Percentiles rank a stretch among this genome's conserved stretches.
Evolutionary conservation across 2,797 vertebrate genomes (phyloP).

Genomic region (Microhierax caerulescens): DNA sequence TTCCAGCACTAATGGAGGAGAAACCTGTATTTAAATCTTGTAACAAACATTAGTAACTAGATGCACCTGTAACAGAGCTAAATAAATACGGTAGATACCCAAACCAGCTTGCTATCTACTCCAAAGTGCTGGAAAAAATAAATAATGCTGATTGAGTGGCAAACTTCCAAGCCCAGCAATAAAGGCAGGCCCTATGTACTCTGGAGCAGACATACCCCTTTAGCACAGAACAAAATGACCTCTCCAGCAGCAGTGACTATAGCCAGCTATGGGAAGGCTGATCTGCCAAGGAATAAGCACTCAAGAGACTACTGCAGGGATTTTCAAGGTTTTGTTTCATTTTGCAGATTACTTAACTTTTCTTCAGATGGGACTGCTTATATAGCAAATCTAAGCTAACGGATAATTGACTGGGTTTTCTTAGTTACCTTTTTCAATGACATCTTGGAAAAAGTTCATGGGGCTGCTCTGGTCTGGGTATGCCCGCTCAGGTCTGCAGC

Average conservation of each 20-base stretch:
- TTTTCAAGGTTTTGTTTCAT: background rate
- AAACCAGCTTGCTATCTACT: background rate
- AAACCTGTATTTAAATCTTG: background rate
- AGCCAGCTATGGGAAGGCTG: background rate
- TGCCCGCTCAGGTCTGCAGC: background rate
- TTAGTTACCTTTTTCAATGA: background rate
- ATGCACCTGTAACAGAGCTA: background rate
- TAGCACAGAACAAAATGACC: background rate
- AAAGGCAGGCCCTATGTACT: background rate
- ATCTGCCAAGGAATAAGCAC: background rate
- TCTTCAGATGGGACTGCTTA: background rate
- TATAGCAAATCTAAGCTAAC: background rate
- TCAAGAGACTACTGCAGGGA: background rate
- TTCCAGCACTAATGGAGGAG: background rate
- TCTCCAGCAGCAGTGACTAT: fast-evolving
- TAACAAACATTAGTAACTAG: background rate
- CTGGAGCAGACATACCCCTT: background rate
- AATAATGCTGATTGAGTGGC: background rate
- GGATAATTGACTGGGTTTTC: background rate
- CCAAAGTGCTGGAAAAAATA: background rate
- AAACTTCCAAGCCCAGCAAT: background rate
- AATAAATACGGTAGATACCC: background rate
- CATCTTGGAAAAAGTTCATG: background rate
- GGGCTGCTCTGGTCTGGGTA: background rate
- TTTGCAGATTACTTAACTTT: background rate